Percentiles rank a stretch among this genome's conserved stretches.
Conservation (phyloP, 2,797 vertebrate genomes). For the Discoglossus pictus region DNA sequence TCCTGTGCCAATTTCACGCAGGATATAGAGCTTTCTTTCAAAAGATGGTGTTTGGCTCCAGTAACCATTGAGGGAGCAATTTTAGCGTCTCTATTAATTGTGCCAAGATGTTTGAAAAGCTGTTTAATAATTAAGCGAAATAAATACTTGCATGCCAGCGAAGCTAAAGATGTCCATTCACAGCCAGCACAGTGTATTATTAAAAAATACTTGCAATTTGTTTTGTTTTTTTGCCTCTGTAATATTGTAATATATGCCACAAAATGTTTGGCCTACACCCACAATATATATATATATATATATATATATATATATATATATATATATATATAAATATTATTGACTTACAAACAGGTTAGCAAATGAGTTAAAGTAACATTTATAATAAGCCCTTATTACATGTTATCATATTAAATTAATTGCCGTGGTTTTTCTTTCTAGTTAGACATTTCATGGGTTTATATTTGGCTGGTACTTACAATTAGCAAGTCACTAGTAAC, state of each 20-base stretch:
- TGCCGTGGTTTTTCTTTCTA: too few species aligned
- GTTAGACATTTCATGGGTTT: too few species aligned
- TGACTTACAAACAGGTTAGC: too few species aligned
- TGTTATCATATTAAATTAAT: too few species aligned
- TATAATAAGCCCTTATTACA: too few species aligned
- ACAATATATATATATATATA: too few species aligned
- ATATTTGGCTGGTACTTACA: too few species aligned
- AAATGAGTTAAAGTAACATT: too few species aligned
- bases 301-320: too few species aligned
- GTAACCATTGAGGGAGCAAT: constrained; percentile 50
- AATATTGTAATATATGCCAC: background rate
- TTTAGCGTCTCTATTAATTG: constrained; percentile 55
- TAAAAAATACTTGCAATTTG: constrained; percentile 20
- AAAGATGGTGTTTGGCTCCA: constrained; percentile 56
- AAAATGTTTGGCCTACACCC: too few species aligned
- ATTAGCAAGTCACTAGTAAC: too few species aligned
- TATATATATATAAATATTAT: too few species aligned
- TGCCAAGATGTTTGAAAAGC: constrained; percentile 56
- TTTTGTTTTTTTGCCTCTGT: background rate
- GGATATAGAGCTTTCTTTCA: constrained; percentile 52
- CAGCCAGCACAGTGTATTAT: constrained; percentile 35
- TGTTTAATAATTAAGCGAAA: constrained; percentile 53
- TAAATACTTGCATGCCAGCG: constrained; percentile 44
- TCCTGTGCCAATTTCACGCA: constrained; percentile 60
- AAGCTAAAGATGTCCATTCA: constrained; percentile 41